These are phyloP conservation scores for Melanotaenia maccullochi DNA, from an alignment of 2,797 vertebrate genomes.

Conservation along the genomic window DNA sequence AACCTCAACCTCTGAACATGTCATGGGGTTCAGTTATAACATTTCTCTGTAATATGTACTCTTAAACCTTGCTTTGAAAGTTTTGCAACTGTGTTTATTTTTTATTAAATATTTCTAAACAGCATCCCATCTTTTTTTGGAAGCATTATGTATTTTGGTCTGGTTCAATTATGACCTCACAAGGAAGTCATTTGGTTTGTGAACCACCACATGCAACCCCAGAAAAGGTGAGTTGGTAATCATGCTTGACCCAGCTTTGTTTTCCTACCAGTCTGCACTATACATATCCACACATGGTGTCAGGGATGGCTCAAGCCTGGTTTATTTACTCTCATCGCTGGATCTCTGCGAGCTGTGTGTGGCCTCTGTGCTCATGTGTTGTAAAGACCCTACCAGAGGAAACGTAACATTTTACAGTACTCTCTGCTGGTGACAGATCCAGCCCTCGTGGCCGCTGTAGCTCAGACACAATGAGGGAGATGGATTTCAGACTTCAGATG, in stretches of 20 bases:
- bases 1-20: neutral
- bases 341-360: slow-evolving; percentile 85
- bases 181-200: slow-evolving; percentile 22
- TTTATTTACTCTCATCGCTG: slow-evolving; percentile 90
- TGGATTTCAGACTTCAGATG: slow-evolving; percentile 26
- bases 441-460: slow-evolving; percentile 46
- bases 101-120: neutral
- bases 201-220: slow-evolving; percentile 19
- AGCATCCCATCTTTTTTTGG: neutral
- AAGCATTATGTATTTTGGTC: slow-evolving; percentile 8
- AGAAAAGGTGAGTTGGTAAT: slow-evolving; percentile 59
- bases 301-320: slow-evolving; percentile 74
- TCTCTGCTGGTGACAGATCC: slow-evolving; percentile 73
- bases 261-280: slow-evolving; percentile 74
- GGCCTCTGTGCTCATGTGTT: slow-evolving; percentile 81
- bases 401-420: slow-evolving; percentile 79
- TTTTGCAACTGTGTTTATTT: neutral
- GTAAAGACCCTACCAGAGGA: slow-evolving; percentile 83
- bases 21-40: neutral
- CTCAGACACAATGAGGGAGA: slow-evolving; percentile 58
- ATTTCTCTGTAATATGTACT: neutral
- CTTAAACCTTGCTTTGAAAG: neutral
- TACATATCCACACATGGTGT: slow-evolving; percentile 79
- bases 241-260: slow-evolving; percentile 66
- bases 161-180: slow-evolving; percentile 26